These are phyloP conservation scores for Linepithema humile DNA, from an alignment of 1,140 invertebrate genomes.

Conservation along the genomic window DNA sequence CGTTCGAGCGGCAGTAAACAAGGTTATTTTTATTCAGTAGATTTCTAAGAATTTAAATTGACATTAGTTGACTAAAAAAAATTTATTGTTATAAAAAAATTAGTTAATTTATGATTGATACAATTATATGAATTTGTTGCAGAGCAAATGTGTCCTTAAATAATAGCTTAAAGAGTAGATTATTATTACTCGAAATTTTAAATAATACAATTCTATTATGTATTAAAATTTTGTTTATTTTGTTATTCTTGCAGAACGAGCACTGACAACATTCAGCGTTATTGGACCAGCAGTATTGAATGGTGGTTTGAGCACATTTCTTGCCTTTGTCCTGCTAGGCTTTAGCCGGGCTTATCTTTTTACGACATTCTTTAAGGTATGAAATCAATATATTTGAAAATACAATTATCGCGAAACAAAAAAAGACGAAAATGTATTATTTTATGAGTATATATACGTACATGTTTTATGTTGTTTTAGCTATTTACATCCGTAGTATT, in stretches of 20 bases:
- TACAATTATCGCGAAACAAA: not conserved
- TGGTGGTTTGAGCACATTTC: conserved; percentile 85
- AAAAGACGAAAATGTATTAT: not conserved
- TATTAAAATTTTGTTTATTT: too few species aligned
- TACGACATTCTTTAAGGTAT: conserved; percentile 84
- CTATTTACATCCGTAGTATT: conserved; percentile 85
- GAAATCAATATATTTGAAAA: conserved; percentile 2
- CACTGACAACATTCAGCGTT: conserved; percentile 79
- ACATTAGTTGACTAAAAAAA: not conserved
- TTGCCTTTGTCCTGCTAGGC: conserved; percentile 84
- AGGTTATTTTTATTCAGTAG: conserved; percentile 69
- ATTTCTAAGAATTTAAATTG: not conserved
- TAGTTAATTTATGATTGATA: not conserved
- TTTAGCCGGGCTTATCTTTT: conserved; percentile 84
- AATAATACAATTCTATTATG: not conserved
- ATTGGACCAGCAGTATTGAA: conserved; percentile 85
- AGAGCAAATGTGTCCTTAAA: too few species aligned
- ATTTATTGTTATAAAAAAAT: not conserved
- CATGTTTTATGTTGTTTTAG: conserved; percentile 70
- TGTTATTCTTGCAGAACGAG: conserved; percentile 81
- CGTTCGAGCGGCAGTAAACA: conserved; percentile 80
- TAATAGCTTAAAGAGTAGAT: too few species aligned
- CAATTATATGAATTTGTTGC: not conserved
- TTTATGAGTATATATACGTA: too few species aligned
- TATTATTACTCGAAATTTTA: not conserved